These are phyloP conservation scores for Thaumetopoea pityocampa DNA, from an alignment of 1,140 invertebrate species.

Conservation along the genomic window DNA sequence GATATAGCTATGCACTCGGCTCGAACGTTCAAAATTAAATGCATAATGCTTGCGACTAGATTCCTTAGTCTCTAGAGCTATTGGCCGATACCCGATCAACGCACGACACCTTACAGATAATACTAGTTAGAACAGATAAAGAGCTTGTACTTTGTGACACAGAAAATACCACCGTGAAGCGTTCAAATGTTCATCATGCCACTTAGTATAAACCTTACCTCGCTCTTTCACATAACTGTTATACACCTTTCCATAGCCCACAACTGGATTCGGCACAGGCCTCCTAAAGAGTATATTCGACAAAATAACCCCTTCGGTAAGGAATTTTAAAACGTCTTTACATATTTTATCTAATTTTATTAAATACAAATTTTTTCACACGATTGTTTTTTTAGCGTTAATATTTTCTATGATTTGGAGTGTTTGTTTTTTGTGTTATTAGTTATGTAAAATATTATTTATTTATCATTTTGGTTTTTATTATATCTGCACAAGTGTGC, in stretches of 20 bases:
- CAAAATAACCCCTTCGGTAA: slow-evolving; percentile 78
- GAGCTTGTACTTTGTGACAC: slow-evolving; percentile 75
- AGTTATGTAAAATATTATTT: slow-evolving; percentile 44
- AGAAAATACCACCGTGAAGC: slow-evolving; percentile 57
- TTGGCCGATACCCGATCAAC: slow-evolving; percentile 67
- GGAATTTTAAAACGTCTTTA: slow-evolving; percentile 75
- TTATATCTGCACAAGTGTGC: slow-evolving; percentile 62
- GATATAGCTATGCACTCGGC: slow-evolving; percentile 70
- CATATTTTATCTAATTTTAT: slow-evolving; percentile 48
- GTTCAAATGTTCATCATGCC: slow-evolving; percentile 58
- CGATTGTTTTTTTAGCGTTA: slow-evolving; percentile 55
- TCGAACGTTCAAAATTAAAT: slow-evolving; percentile 71
- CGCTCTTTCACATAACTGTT: slow-evolving; percentile 72
- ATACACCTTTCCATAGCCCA: slow-evolving; percentile 75
- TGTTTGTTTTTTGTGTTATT: slow-evolving; percentile 51
- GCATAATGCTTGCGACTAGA: slow-evolving; percentile 73
- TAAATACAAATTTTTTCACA: slow-evolving; percentile 40
- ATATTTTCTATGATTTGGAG: slow-evolving; percentile 49
- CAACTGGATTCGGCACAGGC: slow-evolving; percentile 76
- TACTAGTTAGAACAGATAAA: slow-evolving; percentile 69
- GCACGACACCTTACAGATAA: slow-evolving; percentile 69
- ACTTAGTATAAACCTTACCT: slow-evolving; percentile 61
- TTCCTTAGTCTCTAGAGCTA: slow-evolving; percentile 71
- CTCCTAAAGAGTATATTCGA: slow-evolving; percentile 78
- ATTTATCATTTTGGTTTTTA: slow-evolving; percentile 24